These are phyloP conservation scores for Gouania willdenowi DNA, from an alignment of 2,797 vertebrate genomes.

Conservation along the genomic window DNA sequence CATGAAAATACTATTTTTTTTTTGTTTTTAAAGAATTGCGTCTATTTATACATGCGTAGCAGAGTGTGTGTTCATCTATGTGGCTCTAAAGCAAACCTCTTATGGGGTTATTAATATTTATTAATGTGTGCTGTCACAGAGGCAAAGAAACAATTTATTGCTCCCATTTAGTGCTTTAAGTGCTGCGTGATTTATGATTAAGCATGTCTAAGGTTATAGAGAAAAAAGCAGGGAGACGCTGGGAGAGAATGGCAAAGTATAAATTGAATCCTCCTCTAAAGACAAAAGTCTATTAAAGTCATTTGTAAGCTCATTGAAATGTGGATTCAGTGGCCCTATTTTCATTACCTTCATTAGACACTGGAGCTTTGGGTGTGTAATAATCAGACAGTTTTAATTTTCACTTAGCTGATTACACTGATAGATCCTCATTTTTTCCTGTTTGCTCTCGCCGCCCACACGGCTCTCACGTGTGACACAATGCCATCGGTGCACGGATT, in stretches of 20 bases:
- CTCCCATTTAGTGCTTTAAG: conserved; percentile 64
- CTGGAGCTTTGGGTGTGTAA: conserved; percentile 3
- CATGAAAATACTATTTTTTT: too few relatives aligned
- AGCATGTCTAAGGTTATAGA: conserved; percentile 42
- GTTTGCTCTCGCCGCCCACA: background rate
- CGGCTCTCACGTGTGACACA: background rate
- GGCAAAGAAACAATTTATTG: conserved; percentile 62
- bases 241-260: conserved; percentile 29
- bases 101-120: conserved; percentile 72
- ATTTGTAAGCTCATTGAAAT: conserved; percentile 39
- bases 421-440: background rate
- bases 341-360: conserved; percentile 21
- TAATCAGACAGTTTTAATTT: conserved; percentile 2
- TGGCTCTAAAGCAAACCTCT: conserved; percentile 33
- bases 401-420: conserved; percentile 6
- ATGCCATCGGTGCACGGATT: background rate
- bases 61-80: background rate
- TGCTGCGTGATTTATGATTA: conserved; percentile 68
- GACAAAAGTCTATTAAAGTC: conserved; percentile 38
- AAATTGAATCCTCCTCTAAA: conserved; percentile 45
- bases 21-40: background rate
- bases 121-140: conserved; percentile 65
- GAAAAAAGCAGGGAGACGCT: background rate
- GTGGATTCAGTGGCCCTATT: conserved; percentile 18
- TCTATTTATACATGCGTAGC: background rate